A percentile compares a stretch with the other conserved stretches of the same genome.
Conservation (phyloP, 2,113 vertebrate genomes). For the Blennius ocellaris region DNA sequence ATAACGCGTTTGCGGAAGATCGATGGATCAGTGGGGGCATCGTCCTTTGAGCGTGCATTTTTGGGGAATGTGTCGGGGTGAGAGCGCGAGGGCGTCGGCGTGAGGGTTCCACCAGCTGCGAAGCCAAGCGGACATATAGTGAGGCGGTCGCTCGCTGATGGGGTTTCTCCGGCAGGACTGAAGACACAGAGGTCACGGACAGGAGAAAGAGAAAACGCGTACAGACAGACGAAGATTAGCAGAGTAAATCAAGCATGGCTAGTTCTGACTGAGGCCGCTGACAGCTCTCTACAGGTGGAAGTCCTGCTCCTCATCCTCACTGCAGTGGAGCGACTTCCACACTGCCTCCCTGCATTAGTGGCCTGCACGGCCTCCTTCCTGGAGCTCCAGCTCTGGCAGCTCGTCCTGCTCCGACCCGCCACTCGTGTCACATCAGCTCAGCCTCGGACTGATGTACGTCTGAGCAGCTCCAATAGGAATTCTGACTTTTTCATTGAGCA, state of each 20-base stretch:
- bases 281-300: constrained; percentile 75
- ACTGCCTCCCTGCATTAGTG: background rate
- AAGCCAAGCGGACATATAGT: constrained; percentile 58
- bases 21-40: too few relatives aligned
- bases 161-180: constrained; percentile 42
- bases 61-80: constrained; percentile 38
- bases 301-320: constrained; percentile 39
- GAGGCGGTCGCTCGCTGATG: constrained; percentile 53
- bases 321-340: constrained; percentile 37
- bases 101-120: constrained; percentile 58
- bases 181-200: constrained; percentile 24
- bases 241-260: constrained; percentile 69
- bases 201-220: constrained; percentile 42
- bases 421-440: constrained; percentile 7
- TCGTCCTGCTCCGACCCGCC: background rate
- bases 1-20: too few relatives aligned
- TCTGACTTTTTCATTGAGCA: constrained; percentile 11
- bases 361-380: constrained; percentile 23
- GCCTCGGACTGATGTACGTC: constrained; percentile 1
- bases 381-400: constrained; percentile 19
- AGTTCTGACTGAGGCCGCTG: constrained; percentile 61
- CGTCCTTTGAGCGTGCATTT: constrained; percentile 24
- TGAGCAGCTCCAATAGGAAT: constrained; percentile 43
- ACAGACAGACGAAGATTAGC: constrained; percentile 64
- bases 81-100: constrained; percentile 36